Evolutionary conservation across 2,888 invertebrate species (phyloP).

Genomic region (Fragum whitleyi): DNA sequence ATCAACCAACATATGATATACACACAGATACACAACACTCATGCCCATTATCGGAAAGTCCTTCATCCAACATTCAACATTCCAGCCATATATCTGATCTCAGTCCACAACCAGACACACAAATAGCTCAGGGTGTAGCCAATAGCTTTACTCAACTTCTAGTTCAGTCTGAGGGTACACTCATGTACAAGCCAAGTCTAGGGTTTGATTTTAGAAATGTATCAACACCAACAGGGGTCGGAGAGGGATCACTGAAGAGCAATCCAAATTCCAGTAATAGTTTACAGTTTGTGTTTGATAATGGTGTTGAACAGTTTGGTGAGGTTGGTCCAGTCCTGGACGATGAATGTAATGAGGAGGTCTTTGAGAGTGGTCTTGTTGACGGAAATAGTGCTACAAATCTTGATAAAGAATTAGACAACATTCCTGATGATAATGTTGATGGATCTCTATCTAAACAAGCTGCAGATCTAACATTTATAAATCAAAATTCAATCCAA

Average conservation of each 20-base stretch:
- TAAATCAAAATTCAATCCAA: background rate
- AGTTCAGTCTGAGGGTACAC: background rate
- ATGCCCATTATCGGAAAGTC: background rate
- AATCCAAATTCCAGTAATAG: background rate
- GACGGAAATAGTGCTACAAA: background rate
- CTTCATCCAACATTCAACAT: conserved; percentile 3
- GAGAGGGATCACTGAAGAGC: background rate
- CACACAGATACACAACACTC: background rate
- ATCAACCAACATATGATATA: background rate
- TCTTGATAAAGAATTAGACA: background rate
- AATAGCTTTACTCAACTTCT: background rate
- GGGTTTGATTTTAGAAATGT: conserved; percentile 20
- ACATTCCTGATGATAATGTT: background rate
- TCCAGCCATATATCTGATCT: background rate
- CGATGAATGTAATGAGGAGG: conserved; percentile 10
- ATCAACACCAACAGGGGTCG: background rate
- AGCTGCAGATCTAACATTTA: background rate
- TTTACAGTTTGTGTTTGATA: conserved; percentile 11
- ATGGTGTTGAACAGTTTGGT: background rate
- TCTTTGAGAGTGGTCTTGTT: background rate
- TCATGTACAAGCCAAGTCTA: conserved; percentile 19
- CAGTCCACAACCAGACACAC: too few relatives aligned
- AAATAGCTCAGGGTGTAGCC: background rate
- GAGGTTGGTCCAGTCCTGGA: background rate
- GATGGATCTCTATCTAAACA: background rate